Percentiles rank a stretch among this genome's conserved stretches.
Evolutionary conservation across 1,140 invertebrate species (phyloP).

Genomic region (Musca domestica): DNA sequence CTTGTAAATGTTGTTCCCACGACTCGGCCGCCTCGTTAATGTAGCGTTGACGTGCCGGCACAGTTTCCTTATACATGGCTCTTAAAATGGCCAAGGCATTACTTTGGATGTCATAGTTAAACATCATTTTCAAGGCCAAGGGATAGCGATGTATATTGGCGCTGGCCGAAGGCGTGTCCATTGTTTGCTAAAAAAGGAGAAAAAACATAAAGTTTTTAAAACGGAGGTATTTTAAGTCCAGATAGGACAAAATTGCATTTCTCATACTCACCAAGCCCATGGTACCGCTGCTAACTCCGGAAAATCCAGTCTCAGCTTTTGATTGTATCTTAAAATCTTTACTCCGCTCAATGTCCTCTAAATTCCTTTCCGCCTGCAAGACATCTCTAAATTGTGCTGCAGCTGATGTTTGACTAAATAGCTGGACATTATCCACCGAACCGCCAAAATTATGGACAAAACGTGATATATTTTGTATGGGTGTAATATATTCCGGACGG

Average conservation of each 20-base stretch:
- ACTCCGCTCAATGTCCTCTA: too few relatives aligned
- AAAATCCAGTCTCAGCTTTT: not conserved
- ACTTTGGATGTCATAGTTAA: slow-evolving; percentile 85
- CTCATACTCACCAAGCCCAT: slow-evolving; percentile 20
- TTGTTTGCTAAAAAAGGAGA: slow-evolving; percentile 11
- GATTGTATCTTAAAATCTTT: too few relatives aligned
- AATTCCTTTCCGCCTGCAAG: too few relatives aligned
- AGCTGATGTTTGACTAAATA: slow-evolving; percentile 33
- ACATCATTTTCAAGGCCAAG: slow-evolving; percentile 87
- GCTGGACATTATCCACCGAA: slow-evolving; percentile 45
- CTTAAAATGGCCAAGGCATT: slow-evolving; percentile 73
- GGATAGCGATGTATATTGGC: slow-evolving; percentile 57
- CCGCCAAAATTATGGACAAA: slow-evolving; percentile 53
- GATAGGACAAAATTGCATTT: not conserved
- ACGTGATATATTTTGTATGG: slow-evolving; percentile 50
- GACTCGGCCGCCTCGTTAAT: slow-evolving; percentile 55
- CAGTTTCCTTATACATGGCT: slow-evolving; percentile 77
- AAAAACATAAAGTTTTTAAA: not conserved
- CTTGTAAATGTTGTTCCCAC: slow-evolving; percentile 61
- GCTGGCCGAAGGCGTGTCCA: not conserved
- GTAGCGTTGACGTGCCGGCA: slow-evolving; percentile 64
- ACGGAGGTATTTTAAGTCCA: not conserved
- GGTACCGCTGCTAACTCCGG: slow-evolving; percentile 23
- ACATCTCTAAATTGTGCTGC: too few relatives aligned
- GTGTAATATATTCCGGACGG: slow-evolving; percentile 37